Evolutionary conservation across 1,140 invertebrate species (phyloP), one percentile per base, ranked within the genome.

Genomic region (Drosophila melanica): DNA sequence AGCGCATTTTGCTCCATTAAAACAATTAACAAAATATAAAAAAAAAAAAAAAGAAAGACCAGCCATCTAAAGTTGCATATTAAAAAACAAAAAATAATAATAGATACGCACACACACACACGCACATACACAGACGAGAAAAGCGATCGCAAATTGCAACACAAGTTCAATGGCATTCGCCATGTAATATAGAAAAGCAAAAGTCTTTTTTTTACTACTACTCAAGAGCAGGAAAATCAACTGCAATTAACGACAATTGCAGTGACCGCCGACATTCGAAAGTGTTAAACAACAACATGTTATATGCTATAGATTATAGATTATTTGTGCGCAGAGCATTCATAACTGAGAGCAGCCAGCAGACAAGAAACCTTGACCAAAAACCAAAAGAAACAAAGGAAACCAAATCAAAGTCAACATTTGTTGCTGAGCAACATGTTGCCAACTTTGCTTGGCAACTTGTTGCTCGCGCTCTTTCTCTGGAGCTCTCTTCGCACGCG

Each of bases 211-310:
- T 20, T 23, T 23, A 62, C 16, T 62, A 37, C 44, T 45, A 33
- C 33, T 53, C 58, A 58, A 45, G 69, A 79, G 77, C 81, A 87
- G 81, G 81, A 86, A 86, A 86, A 87, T 86, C 81, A 81, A 86
- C 81, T 86, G 79, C 81, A 86, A 86, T 86, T 86, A 86, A 86
- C 82, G 76, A 74, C 81, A 86, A 84, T 85, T 84, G 81, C 81
- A 35, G 58, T 55, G 41, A 39, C 63, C 10, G 16, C 66, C 64
- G 57, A 73, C 75, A 87, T 86, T 86, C 75, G 81, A 86, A 86
- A 86, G 81, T 86, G 81, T 87, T 87, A 81, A 51, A 74, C 79
- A 73, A 82, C 72, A 59, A 63, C 75, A 75, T 84, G 76, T 72
- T 79, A 85, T 78, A 77, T 68, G 55, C 62, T 58, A 81, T 72